Evolutionary conservation across 2,888 invertebrate genomes (phyloP).

Genomic region (Baronia brevicornis): DNA sequence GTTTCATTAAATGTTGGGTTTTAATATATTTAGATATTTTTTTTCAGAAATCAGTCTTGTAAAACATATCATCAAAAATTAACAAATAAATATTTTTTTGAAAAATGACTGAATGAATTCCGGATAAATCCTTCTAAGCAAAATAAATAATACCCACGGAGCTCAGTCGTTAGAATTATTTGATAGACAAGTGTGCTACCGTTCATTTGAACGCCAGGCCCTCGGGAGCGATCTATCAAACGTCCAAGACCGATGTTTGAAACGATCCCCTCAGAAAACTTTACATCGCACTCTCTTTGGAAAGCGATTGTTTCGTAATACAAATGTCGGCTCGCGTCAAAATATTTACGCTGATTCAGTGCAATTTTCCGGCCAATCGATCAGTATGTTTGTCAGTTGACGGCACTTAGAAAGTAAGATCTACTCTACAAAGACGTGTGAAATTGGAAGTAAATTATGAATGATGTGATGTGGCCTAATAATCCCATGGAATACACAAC

Average conservation of each 20-base stretch:
- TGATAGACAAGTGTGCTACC: constrained; percentile 37
- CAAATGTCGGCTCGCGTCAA: constrained; percentile 60
- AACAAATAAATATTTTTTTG: too few relatives aligned
- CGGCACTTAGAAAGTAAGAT: constrained; percentile 40
- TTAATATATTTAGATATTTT: too few relatives aligned
- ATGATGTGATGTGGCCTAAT: constrained; percentile 28
- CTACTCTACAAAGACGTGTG: constrained; percentile 43
- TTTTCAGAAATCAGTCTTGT: too few relatives aligned
- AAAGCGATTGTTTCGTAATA: constrained; percentile 68
- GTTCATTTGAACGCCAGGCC: constrained; percentile 37
- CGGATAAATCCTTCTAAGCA: too few relatives aligned
- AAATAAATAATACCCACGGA: too few relatives aligned
- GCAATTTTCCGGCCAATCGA: constrained; percentile 66
- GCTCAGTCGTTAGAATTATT: constrained; percentile 31
- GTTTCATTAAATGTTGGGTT: too few relatives aligned
- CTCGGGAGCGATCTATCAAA: constrained; percentile 68
- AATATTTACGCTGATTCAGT: constrained; percentile 65
- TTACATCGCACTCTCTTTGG: constrained; percentile 35
- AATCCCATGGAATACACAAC: constrained; percentile 15
- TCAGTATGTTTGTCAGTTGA: constrained; percentile 42
- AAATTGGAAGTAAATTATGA: constrained; percentile 61
- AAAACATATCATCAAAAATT: too few relatives aligned
- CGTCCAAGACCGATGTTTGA: constrained; percentile 47
- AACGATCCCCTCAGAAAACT: constrained; percentile 39
- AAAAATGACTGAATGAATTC: too few relatives aligned